Conservation (phyloP, 2,113 vertebrate species). For the Tinamus guttatus region DNA sequence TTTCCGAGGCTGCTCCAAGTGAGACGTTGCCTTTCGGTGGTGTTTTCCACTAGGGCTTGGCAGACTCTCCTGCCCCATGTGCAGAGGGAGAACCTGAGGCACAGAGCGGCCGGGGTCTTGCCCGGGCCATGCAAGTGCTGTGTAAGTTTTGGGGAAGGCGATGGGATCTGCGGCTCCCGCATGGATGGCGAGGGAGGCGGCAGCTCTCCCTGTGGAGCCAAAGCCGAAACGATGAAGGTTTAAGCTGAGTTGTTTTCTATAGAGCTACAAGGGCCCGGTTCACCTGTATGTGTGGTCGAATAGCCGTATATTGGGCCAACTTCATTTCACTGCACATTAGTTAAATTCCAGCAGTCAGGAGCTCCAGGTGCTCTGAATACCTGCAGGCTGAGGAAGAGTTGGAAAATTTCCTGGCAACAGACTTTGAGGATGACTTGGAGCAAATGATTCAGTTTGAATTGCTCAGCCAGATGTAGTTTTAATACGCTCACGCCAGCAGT, state of each 20-base stretch:
- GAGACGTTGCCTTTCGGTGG: rapidly evolving
- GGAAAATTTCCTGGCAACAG: neutral
- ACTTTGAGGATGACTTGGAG: neutral
- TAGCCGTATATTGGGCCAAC: neutral
- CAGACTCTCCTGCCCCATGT: neutral
- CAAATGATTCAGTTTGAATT: slow-evolving; percentile 5
- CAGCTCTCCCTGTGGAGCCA: neutral
- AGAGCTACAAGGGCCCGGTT: neutral
- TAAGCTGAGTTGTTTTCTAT: neutral
- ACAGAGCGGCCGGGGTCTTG: neutral
- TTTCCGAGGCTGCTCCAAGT: neutral
- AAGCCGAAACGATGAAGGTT: neutral
- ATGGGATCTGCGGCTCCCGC: neutral
- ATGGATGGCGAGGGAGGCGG: rapidly evolving
- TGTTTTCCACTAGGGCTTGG: neutral
- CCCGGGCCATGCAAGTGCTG: neutral
- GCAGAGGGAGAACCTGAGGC: neutral
- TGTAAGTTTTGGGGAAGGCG: neutral
- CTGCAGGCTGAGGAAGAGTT: neutral
- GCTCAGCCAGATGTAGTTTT: slow-evolving; percentile 19
- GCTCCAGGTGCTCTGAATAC: neutral
- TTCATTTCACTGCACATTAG: neutral
- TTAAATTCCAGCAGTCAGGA: neutral
- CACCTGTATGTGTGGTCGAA: neutral
- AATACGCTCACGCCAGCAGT: slow-evolving; percentile 7